Conservation (phyloP, 2,113 vertebrate species). For the Oreochromis tanganicae region DNA sequence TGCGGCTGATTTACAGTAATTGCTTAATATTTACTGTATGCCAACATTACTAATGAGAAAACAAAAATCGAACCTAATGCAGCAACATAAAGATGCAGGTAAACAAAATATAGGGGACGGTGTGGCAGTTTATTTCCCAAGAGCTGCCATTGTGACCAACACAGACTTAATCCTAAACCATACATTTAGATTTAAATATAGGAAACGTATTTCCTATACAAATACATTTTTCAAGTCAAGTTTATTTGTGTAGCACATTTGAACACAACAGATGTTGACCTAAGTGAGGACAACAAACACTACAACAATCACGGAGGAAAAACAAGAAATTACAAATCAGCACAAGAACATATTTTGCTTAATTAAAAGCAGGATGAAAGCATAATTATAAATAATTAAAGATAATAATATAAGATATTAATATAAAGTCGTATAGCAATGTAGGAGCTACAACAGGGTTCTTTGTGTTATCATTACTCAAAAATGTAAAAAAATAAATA, state of each 20-base stretch:
- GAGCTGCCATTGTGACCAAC: not conserved
- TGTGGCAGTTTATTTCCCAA: not conserved
- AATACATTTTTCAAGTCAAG: too few relatives aligned
- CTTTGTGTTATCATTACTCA: not conserved
- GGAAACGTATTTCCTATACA: too few relatives aligned
- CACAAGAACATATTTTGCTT: not conserved
- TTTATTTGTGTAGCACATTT: not conserved
- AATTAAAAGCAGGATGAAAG: not conserved
- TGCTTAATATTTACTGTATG: too few relatives aligned
- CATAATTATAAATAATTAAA: not conserved
- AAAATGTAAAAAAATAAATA: not conserved
- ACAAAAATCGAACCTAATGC: too few relatives aligned
- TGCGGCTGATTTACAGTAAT: too few relatives aligned
- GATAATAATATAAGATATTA: not conserved
- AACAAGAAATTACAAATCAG: not conserved
- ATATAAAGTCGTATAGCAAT: accelerated
- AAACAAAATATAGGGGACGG: too few relatives aligned
- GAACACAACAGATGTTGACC: not conserved
- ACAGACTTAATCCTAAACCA: not conserved
- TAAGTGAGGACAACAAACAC: not conserved
- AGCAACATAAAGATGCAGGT: too few relatives aligned
- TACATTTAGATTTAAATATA: not conserved
- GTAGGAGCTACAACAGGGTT: not conserved
- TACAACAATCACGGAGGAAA: not conserved
- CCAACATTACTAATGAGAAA: too few relatives aligned